Conservation (phyloP, 2,888 invertebrate genomes). For the Parnassius apollo region DNA sequence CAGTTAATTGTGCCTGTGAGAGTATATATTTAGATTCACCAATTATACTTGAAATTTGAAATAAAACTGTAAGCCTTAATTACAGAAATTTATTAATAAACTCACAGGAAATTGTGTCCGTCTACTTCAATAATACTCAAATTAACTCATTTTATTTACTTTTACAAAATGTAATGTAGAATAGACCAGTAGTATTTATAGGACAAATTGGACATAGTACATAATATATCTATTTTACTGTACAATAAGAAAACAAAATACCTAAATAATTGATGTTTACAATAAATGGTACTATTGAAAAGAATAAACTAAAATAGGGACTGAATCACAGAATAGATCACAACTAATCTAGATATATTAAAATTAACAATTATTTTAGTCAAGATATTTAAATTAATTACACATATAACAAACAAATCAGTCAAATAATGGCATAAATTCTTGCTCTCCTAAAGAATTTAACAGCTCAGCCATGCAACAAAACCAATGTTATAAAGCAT, state of each 20-base stretch:
- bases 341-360: slow-evolving; percentile 17
- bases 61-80: slow-evolving; percentile 3
- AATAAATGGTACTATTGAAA: slow-evolving; percentile 2
- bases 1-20: too few relatives aligned
- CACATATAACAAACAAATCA: slow-evolving; percentile 42
- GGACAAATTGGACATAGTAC: slow-evolving; percentile 3
- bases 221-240: not conserved
- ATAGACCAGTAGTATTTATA: slow-evolving; percentile 11
- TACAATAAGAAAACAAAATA: slow-evolving; percentile 12
- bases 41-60: not conserved
- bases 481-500: slow-evolving; percentile 27
- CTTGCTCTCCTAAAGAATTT: slow-evolving; percentile 14
- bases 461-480: slow-evolving; percentile 4
- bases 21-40: too few relatives aligned
- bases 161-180: slow-evolving; percentile 10
- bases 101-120: slow-evolving; percentile 19
- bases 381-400: slow-evolving; percentile 15
- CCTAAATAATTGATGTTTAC: too few relatives aligned
- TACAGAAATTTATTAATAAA: slow-evolving; percentile 23
- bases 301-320: not conserved
- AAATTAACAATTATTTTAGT: slow-evolving; percentile 26
- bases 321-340: slow-evolving; percentile 25
- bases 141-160: slow-evolving; percentile 8
- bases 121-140: slow-evolving; percentile 18
- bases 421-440: slow-evolving; percentile 48